Conservation (phyloP, 2,113 vertebrate genomes). For the crab-eating macaque (Macaca fascicularis) region T2T-MFA8v1.1 NC_088379.1:40364501-40365000, state of each 20-base stretch:
- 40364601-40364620: background rate
- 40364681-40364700: background rate
- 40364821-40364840: background rate
- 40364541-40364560: background rate
- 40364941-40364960: background rate
- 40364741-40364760: background rate
- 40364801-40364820: background rate
- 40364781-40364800: background rate
- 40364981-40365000: conserved; percentile 48
- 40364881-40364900: background rate
- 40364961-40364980: background rate
- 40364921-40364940: background rate
- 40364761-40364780: background rate
- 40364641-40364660: conserved; percentile 3
- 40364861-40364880: background rate
- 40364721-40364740: background rate
- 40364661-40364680: background rate
- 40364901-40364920: background rate
- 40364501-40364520: background rate
- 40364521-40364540: background rate
- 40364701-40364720: fast-evolving
- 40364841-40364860: background rate
- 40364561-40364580: background rate
- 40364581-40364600: background rate
- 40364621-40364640: background rate